These are phyloP conservation scores for Eulithis prunata DNA, from an alignment of 2,888 invertebrate species.

Conservation along the genomic window DNA sequence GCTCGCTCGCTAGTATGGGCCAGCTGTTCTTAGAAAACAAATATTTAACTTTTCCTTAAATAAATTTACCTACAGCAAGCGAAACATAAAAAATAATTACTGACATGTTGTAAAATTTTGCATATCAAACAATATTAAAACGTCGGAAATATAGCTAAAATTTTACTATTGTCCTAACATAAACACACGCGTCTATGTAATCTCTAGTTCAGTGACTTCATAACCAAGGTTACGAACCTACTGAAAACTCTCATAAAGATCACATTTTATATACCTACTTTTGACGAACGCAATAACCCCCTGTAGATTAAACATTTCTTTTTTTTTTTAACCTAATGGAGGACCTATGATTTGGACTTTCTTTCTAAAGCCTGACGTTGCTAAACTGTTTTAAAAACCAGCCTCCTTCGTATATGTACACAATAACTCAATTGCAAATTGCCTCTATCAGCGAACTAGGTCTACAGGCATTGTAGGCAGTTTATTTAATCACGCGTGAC, in stretches of 20 bases:
- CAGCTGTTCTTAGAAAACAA: not conserved
- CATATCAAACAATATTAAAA: constrained; percentile 6
- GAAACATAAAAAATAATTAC: not conserved
- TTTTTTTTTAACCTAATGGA: no score
- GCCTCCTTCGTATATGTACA: no score
- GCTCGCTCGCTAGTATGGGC: no score
- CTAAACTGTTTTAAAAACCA: no score
- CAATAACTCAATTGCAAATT: not conserved
- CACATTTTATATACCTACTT: no score
- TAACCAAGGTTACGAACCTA: not conserved
- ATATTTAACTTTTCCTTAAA: not conserved
- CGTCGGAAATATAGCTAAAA: constrained; percentile 3
- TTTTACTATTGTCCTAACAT: constrained; percentile 12
- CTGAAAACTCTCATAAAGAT: not conserved
- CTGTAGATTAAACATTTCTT: no score
- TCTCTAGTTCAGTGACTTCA: constrained; percentile 8
- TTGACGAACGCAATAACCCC: no score
- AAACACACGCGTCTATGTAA: not conserved
- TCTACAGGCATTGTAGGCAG: constrained; percentile 3
- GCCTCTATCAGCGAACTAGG: not conserved
- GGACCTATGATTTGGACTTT: no score
- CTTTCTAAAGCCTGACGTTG: no score
- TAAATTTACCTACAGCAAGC: no score
- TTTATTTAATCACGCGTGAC: constrained; percentile 14
- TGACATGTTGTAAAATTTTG: constrained; percentile 5